Evolutionary conservation across 1,140 invertebrate species (phyloP), one percentile per base, ranked within the genome.

Genomic region (Babylonia areolata): DNA sequence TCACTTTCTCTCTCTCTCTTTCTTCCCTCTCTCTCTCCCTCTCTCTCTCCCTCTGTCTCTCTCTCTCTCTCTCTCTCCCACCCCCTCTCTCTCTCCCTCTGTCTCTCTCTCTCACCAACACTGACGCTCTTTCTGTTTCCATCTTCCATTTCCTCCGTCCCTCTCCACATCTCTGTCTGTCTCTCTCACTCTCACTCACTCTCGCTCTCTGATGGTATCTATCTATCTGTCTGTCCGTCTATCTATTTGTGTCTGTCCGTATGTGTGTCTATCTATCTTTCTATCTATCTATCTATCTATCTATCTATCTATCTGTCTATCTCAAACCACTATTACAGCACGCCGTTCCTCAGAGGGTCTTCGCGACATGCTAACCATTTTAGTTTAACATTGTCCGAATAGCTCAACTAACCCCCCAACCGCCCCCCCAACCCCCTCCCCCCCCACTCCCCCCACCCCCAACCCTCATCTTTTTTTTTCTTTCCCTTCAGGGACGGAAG

Each of bases 151-250:
- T 28, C 73, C 69, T 75, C 39, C 39, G 17, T 84, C 69, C 15
- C 73, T 80, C 75, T 79, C 46, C 33, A 1, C 78, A 37, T 85
- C 75, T 79, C 75, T 51, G 20, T 51, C 75, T 85, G 39, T 54
- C 46, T 79, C 75, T 85, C 46, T 80, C 75, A 51, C 69, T 85
- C 83, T 85, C 64, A 75, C 69, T 85, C 69, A 75, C 69, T 85
- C 54, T 75, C 28, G 15, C 46, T 82, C 35, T 82, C 28, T 64
- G 42, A 37, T 64, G 15, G 40, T 33, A 11, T 28, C 40, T 33
- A 37, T 28, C 54, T 12, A 31, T n/a, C 42, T 9, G 46, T 40
- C 37, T 83, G 81, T 54, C 35, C 37, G 37, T 58, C 54, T 69
- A 37, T 83, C 42, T 54, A 5, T 83, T 31, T 33, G 20, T 69